Evolutionary conservation across 2,797 vertebrate genomes (phyloP), one percentile per base, ranked within the genome.

Genomic region (Eurystomus glaucurus): DNA sequence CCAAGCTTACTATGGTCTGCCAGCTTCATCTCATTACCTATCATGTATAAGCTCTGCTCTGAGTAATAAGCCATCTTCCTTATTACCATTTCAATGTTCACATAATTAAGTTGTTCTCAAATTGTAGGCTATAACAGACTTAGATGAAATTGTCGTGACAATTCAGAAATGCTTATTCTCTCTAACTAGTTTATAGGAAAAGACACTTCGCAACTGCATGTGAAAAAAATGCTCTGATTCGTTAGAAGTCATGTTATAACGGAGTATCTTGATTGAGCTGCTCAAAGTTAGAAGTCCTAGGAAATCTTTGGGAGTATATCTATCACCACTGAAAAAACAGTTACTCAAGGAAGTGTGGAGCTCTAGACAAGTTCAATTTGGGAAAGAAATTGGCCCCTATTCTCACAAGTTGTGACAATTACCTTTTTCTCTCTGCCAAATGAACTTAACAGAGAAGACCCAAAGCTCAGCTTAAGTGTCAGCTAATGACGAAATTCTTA

Each of bases 41-140:
- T 58, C 90, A 20, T 33, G 61, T 78, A 72, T 76, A 90, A 92
- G 86, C 65, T 95, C 85, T 69, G 65, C 85, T 93, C 25, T 88
- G 78, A 96, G 72, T 91, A 95, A 93, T 93, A 93, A 90, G 57
- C 31, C 0, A 35, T 39, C 52, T 90, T 88, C 57, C 79, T 93
- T 86, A 94, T 92, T 96, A 74, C 60, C 72, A 80, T 57, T 92
- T 33, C 79, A 97, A 90, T 91, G 65, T 76, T 94, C 90, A 92
- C 80, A 26, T 95, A 92, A 95, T 95, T 93, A 96, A 90, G 85
- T 84, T 92, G 85, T 76, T 96, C 92, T 96, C 88, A 82, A 90
- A 93, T 79, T 90, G 80, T 61, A 92, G 61, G 58, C 88, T 96
- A 51, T 96, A 94, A 95, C 66, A 93, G 43, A 84, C 54, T 85